These are phyloP conservation scores for Dendrolimus pini DNA, from an alignment of 2,888 invertebrate genomes.

Conservation along the genomic window DNA sequence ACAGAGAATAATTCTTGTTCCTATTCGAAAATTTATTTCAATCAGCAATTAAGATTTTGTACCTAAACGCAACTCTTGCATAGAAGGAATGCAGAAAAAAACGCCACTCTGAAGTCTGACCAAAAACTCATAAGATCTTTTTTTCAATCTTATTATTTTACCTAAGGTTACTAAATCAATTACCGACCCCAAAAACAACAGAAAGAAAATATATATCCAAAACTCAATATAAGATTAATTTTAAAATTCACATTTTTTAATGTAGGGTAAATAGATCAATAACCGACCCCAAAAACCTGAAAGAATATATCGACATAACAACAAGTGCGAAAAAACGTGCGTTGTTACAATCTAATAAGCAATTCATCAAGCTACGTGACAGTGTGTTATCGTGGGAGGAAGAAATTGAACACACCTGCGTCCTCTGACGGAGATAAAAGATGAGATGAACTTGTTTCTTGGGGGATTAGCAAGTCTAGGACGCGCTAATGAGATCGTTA, in stretches of 20 bases:
- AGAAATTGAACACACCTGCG: slow-evolving; percentile 49
- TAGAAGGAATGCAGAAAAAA: no score
- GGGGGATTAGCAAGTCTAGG: background rate
- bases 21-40: no score
- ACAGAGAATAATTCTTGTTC: no score
- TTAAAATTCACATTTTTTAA: background rate
- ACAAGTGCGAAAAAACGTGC: slow-evolving; percentile 43
- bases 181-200: no score
- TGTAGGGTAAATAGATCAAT: background rate
- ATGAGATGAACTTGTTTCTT: background rate
- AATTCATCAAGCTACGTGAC: slow-evolving; percentile 68
- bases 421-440: slow-evolving; percentile 45
- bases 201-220: no score
- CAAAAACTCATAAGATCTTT: no score
- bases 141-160: no score
- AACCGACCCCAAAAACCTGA: slow-evolving; percentile 27
- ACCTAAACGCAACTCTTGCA: no score
- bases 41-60: no score
- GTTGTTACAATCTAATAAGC: slow-evolving; percentile 61
- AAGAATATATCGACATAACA: slow-evolving; percentile 40
- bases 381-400: slow-evolving; percentile 44
- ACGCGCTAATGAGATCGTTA: background rate
- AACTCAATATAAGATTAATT: no score
- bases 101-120: no score
- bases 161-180: no score